phyloP scores from a whole-genome alignment of 2,888 invertebrate genomes.

The Andrena chrysosceles region DNA sequence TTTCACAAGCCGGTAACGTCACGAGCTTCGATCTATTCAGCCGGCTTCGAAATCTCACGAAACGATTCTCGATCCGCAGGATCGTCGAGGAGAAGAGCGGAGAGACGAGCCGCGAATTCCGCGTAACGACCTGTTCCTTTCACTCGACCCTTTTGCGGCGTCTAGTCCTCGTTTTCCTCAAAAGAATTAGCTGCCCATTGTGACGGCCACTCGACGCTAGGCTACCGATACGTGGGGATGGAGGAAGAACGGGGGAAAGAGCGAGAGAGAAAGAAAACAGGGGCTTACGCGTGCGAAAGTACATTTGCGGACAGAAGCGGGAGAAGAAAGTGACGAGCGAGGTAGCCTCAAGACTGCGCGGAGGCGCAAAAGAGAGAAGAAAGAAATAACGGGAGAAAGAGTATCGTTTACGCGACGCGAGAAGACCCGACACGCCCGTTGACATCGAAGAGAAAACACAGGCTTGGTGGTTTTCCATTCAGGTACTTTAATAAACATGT shows the following conservation, averaged over 20 bases:
- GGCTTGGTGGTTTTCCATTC: conserved; percentile 51
- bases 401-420: conserved; percentile 33
- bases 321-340: conserved; percentile 19
- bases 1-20: too few species aligned
- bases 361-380: neutral
- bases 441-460: conserved; percentile 52
- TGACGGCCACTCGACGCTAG: neutral
- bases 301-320: conserved; percentile 29
- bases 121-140: conserved; percentile 25
- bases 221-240: neutral
- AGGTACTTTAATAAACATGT: conserved; percentile 62
- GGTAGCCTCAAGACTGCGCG: neutral
- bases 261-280: neutral
- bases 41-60: neutral
- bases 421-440: conserved; percentile 14
- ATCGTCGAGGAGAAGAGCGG: neutral
- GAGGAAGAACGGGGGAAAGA: neutral
- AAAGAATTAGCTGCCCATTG: conserved; percentile 36
- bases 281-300: conserved; percentile 15
- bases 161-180: neutral
- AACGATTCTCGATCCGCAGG: neutral
- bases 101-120: neutral
- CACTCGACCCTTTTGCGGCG: conserved; percentile 2
- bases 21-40: too few species aligned
- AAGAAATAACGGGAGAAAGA: conserved; percentile 11